Base-by-base conservation (phyloP, 2,888 invertebrate species). In the Rotaria socialis region DNA sequence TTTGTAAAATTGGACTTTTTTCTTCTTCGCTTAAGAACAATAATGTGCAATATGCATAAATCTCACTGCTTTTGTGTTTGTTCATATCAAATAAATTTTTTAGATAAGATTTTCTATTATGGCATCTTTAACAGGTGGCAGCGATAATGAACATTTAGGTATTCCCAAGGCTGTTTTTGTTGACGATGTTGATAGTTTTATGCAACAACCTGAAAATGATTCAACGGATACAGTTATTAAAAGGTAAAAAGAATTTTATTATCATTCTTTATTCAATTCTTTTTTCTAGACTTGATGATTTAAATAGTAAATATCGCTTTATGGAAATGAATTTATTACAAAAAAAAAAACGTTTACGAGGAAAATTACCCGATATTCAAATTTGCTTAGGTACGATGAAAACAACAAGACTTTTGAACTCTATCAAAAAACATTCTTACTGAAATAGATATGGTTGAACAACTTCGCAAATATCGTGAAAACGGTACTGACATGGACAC, bases 151-250 rank as follows among this genome's bases (percentile, higher is more conserved):
- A 84, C 84, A 84, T 84, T 56, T 85, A 35, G 87, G 87, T 56
- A 87, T 87, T 22, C 87, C 87, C 16, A 87, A 87, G 60, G 85
- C 87, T 47, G 85, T 87, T 14, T 87, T 87, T 84, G 52, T 87
- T 11, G 87, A 87, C 84, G 87, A 87, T 85, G 87, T 87, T 1
- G 87, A 85, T 27, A 85, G 80, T 60, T 87, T 87, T 56, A 85
- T 87, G 87, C 75, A 58, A 50, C 84, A 87, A 60, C 35, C 52
- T 27, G 87, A 85, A 41, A 85, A 35, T 35, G 75, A 85, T 41
- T 84, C 87, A n/a, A 85, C 85, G 22, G 87, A 85, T 50, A 84
- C 58, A 8, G 85, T 87, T 27, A 43, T 87, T 16, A 35, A 58
- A 75, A 85, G 85, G 84, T 60, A 56, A n/a, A 75, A 75, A 60